Base-by-base conservation (phyloP, 2,797 vertebrate species). In the Todus mexicanus region DNA sequence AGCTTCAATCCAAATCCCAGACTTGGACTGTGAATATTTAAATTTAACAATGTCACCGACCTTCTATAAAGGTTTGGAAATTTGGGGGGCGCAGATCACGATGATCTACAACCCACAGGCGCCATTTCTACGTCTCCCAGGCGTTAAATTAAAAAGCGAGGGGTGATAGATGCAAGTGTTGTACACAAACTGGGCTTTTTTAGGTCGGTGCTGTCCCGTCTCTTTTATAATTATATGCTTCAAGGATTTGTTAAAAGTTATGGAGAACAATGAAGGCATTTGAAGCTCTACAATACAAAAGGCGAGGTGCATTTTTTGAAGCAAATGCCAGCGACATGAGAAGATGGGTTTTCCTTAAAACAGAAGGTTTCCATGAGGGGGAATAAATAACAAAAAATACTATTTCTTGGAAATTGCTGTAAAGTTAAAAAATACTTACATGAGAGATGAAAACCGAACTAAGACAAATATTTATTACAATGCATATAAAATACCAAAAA, bases 221-320 rank as follows among this genome's bases (percentile, higher is more conserved):
- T 98, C 96, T 93, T 98, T 98, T 93, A 97, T 97, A 98, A 98
- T 98, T 98, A 98, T 97, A 98, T 96, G 95, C 93, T 96, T 98
- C 97, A 98, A 97, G 96, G 84, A 93, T 88, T 96, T 95, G 96
- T 91, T 96, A 97, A 98, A 97, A 98, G 86, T 96, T 95, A 84
- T 82, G 95, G 77, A 95, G 94, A 97, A 97, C 96, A 96, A 95
- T 84, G 90, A 92, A 94, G 61, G 96, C 74, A 91, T 88, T 92
- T 95, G 93, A 95, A 96, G 90, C 75, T 68, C 88, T 73, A 90
- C 94, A 96, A 93, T 69, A 96, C 60, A 88, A 97, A 92, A 93
- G 57, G 42, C 29, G 93, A 84, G 76, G 56, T 48, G 15, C 33
- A 60, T 91, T 89, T 64, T 54, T 40, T 40, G 72, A 14, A 75